Conservation (phyloP, 2,113 vertebrate genomes). For the Siniperca knerii region DNA sequence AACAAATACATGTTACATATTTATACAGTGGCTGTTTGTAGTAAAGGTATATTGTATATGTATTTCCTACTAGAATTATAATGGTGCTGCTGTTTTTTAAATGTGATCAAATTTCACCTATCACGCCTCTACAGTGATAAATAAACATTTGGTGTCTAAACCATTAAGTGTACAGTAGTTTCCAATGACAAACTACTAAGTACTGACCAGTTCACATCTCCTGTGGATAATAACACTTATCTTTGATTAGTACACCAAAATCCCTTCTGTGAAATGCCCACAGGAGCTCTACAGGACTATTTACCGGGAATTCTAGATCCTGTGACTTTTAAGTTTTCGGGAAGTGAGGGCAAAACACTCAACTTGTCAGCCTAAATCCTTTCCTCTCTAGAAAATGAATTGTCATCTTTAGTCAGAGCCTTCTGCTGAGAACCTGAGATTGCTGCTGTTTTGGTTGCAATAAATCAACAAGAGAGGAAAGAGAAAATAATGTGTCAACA, state of each 20-base stretch:
- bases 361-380: slow-evolving; percentile 64
- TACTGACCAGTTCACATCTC: neutral
- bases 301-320: slow-evolving; percentile 25
- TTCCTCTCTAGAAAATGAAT: slow-evolving; percentile 68
- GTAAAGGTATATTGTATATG: neutral
- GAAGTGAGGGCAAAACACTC: slow-evolving; percentile 76
- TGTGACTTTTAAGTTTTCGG: slow-evolving; percentile 44
- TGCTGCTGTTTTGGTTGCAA: slow-evolving; percentile 39
- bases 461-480: slow-evolving; percentile 59
- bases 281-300: neutral
- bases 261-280: neutral
- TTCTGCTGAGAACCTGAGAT: slow-evolving; percentile 33
- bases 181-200: neutral
- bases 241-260: neutral
- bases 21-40: neutral
- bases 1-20: neutral
- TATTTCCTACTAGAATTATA: neutral
- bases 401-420: slow-evolving; percentile 52
- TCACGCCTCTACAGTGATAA: neutral
- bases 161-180: neutral
- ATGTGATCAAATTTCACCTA: neutral
- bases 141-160: neutral
- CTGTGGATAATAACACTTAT: neutral
- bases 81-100: neutral
- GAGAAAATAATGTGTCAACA: slow-evolving; percentile 42